Evolutionary conservation across 2,888 invertebrate species (phyloP).

Genomic region (Pollenia labialis): DNA sequence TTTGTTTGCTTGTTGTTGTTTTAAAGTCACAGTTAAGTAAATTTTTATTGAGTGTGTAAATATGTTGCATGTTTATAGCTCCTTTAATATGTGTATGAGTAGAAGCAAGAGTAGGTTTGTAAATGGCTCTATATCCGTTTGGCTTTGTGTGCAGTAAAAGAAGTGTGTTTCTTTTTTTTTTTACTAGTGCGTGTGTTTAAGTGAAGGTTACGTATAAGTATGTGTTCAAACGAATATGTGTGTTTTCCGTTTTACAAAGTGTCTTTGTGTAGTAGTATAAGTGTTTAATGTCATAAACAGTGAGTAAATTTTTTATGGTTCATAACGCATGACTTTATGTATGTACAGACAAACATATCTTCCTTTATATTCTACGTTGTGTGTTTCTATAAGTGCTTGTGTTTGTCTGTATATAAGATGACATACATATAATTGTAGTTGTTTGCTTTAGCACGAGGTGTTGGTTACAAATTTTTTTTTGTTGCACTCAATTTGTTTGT

Average conservation of each 20-base stretch:
- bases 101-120: not conserved
- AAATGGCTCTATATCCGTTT: not conserved
- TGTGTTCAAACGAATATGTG: not conserved
- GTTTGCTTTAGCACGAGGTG: conserved; percentile 10
- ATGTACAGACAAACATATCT: not conserved
- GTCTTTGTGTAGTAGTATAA: not conserved
- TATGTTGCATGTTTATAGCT: conserved; percentile 42
- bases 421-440: not conserved
- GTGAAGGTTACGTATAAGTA: not conserved
- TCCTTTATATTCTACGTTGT: not conserved
- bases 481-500: conserved; percentile 35
- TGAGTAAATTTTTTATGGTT: conserved; percentile 69
- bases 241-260: not conserved
- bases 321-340: conserved; percentile 65
- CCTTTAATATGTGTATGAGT: not conserved
- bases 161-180: not conserved
- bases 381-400: not conserved
- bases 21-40: conserved; percentile 66
- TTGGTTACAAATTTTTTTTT: conserved; percentile 14
- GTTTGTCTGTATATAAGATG: not conserved
- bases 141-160: not conserved
- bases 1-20: conserved; percentile 40
- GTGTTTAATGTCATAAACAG: conserved; percentile 57
- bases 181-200: not conserved
- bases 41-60: conserved; percentile 65